These are phyloP conservation scores for Alosa sapidissima DNA, from an alignment of 2,797 vertebrate species.

Conservation along the genomic window DNA sequence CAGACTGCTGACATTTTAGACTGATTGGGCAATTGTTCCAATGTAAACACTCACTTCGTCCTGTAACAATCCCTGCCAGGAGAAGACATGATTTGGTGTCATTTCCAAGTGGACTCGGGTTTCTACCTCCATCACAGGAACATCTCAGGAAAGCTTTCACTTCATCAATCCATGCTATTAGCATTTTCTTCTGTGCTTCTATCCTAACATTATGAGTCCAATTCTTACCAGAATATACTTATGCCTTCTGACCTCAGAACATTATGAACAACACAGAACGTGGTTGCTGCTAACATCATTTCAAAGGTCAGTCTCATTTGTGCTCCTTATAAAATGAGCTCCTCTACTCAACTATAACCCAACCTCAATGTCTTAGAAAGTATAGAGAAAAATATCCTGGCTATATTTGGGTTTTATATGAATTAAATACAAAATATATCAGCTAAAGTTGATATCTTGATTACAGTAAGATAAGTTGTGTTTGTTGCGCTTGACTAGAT, in stretches of 20 bases:
- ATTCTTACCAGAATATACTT: neutral
- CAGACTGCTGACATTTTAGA: neutral
- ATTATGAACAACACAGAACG: slow-evolving; percentile 10
- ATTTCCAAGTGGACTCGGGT: neutral
- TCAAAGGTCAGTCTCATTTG: slow-evolving; percentile 14
- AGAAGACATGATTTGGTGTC: neutral
- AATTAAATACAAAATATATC: neutral
- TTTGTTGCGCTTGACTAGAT: neutral
- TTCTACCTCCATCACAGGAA: neutral
- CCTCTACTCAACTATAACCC: neutral
- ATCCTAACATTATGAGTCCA: neutral
- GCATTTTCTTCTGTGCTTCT: neutral
- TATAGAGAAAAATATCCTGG: neutral
- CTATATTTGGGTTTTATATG: neutral
- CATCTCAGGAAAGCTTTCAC: neutral
- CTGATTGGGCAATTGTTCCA: slow-evolving; percentile 1
- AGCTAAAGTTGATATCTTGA: neutral
- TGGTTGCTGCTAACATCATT: neutral
- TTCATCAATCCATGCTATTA: neutral
- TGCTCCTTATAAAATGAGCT: neutral
- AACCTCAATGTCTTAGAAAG: neutral
- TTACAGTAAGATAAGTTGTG: neutral
- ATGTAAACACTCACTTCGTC: neutral
- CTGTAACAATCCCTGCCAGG: neutral
- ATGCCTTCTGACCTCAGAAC: neutral